phyloP scores from a whole-genome alignment of 2,113 vertebrate species.

The Forbesichthys papilliferus region DNA sequence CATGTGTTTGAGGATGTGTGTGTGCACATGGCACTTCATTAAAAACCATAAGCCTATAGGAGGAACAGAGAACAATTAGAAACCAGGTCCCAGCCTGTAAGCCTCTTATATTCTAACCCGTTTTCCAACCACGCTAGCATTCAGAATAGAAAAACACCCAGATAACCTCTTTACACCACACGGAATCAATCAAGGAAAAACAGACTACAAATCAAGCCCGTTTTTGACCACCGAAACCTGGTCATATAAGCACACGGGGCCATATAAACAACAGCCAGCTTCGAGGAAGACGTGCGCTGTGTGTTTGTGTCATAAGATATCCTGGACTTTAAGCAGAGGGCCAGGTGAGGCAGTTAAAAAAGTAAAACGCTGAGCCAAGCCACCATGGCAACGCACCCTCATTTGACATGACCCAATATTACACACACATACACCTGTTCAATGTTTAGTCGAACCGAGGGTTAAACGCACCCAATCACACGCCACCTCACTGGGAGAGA shows the following conservation, averaged over 20 bases:
- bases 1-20: no score
- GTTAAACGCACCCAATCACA: constrained; percentile 13
- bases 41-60: constrained; percentile 43
- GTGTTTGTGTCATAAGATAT: constrained; percentile 33
- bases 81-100: constrained; percentile 67
- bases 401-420: constrained; percentile 59
- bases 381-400: constrained; percentile 64
- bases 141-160: constrained; percentile 59
- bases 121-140: constrained; percentile 62
- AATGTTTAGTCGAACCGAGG: constrained; percentile 22
- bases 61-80: constrained; percentile 65
- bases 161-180: constrained; percentile 47
- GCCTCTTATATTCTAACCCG: constrained; percentile 65
- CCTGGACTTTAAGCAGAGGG: constrained; percentile 34
- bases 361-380: constrained; percentile 52
- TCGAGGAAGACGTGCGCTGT: background rate
- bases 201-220: constrained; percentile 12
- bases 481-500: background rate
- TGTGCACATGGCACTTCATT: constrained; percentile 35
- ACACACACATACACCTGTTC: background rate
- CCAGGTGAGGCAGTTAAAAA: constrained; percentile 48
- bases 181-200: constrained; percentile 34
- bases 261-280: constrained; percentile 16
- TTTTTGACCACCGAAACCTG: background rate
- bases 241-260: constrained; percentile 15